Base-by-base conservation (phyloP, 2,888 invertebrate genomes). In the Hyposoter dolosus region DNA sequence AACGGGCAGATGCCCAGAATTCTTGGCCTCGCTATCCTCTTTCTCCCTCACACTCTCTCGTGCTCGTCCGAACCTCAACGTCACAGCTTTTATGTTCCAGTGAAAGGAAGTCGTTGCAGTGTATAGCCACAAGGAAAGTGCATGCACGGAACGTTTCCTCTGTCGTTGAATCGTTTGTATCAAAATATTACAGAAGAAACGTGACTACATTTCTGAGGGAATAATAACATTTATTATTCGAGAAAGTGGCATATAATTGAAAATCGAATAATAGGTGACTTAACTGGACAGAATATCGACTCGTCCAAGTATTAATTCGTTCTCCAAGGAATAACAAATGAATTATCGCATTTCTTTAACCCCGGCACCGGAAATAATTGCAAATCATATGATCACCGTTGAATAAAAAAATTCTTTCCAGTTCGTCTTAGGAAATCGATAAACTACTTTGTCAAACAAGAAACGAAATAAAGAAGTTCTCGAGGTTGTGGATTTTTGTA, bases 1-100 rank as follows among this genome's bases (percentile, higher is more conserved):
- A 50, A 77, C 43, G 75, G 72, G 83, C 83, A 78, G 63, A 85
- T 85, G 63, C 75, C 35, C 23, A 35, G 50, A 79, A 85, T 83
- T 85, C 78, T 82, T 60, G 72, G 47, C 50, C 40, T 71, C 43
- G 45, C 53, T 66, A 35, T 63, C 53, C 50, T 47, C 53, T 19
- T 19, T 53, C 19, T 7, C 53, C 19, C 19, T 19, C 53, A 2
- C 50, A n/a, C 50, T 53, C 23, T 56, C n/a, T n/a, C 50, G 0
- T 10, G 12, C 50, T 50, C 32, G 32, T 53, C 47, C 63, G 17
- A 40, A 56, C 74, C 35, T 40, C 60, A 71, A n/a, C 9, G n/a
- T 15, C 56, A 15, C 32, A 77, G 68, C 66, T 66, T 40, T 76
- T 65, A 65, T 65, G 23, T 53, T 68, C 72, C 45, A 77, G 60